A percentile compares a stretch with the other conserved stretches of the same genome.
These are phyloP conservation scores for Pollenia griseotomentosa DNA, from an alignment of 2,888 invertebrate genomes.

Conservation along the genomic window DNA sequence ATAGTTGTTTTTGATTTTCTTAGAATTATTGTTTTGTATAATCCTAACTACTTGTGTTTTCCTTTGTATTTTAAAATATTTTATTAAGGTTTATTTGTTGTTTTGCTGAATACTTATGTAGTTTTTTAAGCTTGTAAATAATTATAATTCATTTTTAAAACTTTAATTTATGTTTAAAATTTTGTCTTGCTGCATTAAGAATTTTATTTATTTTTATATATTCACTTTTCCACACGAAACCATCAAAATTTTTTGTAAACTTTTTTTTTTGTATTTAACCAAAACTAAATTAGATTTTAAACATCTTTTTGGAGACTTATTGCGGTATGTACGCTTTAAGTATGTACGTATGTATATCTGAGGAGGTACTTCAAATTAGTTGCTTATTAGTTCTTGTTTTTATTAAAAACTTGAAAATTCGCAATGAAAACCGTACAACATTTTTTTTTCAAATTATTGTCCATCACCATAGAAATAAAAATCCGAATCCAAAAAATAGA, in stretches of 20 bases:
- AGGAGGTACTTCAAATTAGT: too few relatives aligned
- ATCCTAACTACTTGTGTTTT: constrained; percentile 70
- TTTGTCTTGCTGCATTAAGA: constrained; percentile 50
- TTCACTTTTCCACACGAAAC: constrained; percentile 44
- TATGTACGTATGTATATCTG: too few relatives aligned
- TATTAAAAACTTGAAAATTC: too few relatives aligned
- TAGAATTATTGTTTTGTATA: constrained; percentile 61
- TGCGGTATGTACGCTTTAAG: too few relatives aligned
- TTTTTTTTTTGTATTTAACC: constrained; percentile 27
- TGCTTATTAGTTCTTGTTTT: too few relatives aligned
- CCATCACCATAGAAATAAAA: too few relatives aligned
- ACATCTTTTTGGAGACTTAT: too few relatives aligned
- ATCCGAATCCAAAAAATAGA: too few relatives aligned
- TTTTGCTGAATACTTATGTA: constrained; percentile 46
- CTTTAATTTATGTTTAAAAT: not conserved
- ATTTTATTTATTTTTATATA: constrained; percentile 23
- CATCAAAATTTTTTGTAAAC: constrained; percentile 40
- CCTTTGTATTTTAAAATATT: constrained; percentile 31
- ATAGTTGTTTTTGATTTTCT: constrained; percentile 52
- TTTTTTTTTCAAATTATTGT: too few relatives aligned
- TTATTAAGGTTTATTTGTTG: constrained; percentile 48
- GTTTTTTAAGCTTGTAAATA: constrained; percentile 65
- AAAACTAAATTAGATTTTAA: constrained; percentile 40
- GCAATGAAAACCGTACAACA: too few relatives aligned
- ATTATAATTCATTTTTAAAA: constrained; percentile 33